Conservation (phyloP, 2,888 invertebrate species). For the Caenorhabditis virilis region DNA sequence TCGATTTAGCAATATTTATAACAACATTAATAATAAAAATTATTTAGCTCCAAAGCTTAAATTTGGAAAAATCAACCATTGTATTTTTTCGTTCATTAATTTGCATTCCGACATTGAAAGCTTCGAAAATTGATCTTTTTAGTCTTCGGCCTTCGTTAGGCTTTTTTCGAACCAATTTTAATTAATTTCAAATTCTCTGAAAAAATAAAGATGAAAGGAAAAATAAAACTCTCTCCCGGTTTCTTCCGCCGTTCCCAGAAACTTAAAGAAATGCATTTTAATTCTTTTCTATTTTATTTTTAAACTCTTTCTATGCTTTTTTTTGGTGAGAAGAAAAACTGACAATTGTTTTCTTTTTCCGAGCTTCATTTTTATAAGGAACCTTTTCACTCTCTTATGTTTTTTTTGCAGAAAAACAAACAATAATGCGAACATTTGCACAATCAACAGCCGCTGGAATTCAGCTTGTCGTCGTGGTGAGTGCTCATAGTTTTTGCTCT, state of each 20-base stretch:
- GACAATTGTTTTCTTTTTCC: background rate
- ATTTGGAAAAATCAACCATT: too few relatives aligned
- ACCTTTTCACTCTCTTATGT: too few relatives aligned
- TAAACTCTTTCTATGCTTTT: background rate
- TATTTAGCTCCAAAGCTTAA: too few relatives aligned
- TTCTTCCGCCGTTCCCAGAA: background rate
- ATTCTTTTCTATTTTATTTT: background rate
- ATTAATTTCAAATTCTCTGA: background rate
- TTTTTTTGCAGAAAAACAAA: conserved; percentile 4
- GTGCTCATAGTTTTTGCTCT: conserved; percentile 2
- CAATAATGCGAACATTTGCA: conserved; percentile 25
- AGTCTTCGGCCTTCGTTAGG: too few relatives aligned
- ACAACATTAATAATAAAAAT: too few relatives aligned
- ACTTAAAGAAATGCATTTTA: background rate
- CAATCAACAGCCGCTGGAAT: conserved; percentile 27
- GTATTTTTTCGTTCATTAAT: too few relatives aligned
- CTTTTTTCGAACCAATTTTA: background rate
- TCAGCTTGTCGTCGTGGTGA: conserved; percentile 34
- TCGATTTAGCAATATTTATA: too few relatives aligned
- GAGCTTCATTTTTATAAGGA: background rate
- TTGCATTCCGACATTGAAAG: too few relatives aligned
- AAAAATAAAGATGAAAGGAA: too few relatives aligned
- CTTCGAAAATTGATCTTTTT: too few relatives aligned
- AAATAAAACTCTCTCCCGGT: too few relatives aligned
- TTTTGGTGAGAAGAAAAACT: too few relatives aligned